phyloP scores from a whole-genome alignment of 1,140 invertebrate species.

The Halotydeus destructor region DNA sequence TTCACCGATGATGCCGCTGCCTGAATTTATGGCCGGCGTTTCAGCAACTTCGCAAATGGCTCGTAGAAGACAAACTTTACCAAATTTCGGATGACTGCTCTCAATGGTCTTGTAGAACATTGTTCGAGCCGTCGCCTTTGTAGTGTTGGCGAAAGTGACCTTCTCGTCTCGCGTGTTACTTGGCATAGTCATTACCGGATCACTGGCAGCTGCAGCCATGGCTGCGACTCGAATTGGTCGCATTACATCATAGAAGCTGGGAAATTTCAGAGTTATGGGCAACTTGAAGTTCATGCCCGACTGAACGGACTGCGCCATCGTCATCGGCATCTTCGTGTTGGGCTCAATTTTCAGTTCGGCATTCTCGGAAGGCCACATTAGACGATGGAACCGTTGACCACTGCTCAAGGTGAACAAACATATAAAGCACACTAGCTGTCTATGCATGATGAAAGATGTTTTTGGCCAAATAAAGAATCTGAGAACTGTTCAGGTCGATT shows the following conservation, averaged over 20 bases:
- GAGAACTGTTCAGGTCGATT: no score
- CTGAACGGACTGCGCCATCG: conserved; percentile 4
- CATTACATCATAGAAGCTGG: neutral
- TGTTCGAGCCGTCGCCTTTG: conserved; percentile 3
- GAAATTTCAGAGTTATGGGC: conserved; percentile 9
- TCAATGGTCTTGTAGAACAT: conserved; percentile 9
- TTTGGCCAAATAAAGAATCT: no score
- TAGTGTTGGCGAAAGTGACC: neutral
- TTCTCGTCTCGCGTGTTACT: neutral
- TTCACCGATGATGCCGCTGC: conserved; percentile 18
- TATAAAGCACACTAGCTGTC: no score
- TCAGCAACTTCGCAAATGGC: conserved; percentile 67
- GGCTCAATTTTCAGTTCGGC: conserved; percentile 3
- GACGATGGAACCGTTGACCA: conserved; percentile 4
- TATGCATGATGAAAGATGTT: no score
- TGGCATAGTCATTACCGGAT: neutral
- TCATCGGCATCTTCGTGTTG: neutral
- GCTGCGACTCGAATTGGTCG: conserved; percentile 1
- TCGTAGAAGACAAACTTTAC: conserved; percentile 52
- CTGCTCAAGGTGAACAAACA: no score
- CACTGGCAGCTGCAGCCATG: neutral
- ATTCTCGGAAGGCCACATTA: neutral
- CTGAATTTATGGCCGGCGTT: conserved; percentile 28
- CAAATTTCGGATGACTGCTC: conserved; percentile 19
- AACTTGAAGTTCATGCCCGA: conserved; percentile 4